A percentile compares a stretch with the other conserved stretches of the same genome.
Conservation (phyloP, 2,797 vertebrate genomes). For the Poliocrania exsul region DNA sequence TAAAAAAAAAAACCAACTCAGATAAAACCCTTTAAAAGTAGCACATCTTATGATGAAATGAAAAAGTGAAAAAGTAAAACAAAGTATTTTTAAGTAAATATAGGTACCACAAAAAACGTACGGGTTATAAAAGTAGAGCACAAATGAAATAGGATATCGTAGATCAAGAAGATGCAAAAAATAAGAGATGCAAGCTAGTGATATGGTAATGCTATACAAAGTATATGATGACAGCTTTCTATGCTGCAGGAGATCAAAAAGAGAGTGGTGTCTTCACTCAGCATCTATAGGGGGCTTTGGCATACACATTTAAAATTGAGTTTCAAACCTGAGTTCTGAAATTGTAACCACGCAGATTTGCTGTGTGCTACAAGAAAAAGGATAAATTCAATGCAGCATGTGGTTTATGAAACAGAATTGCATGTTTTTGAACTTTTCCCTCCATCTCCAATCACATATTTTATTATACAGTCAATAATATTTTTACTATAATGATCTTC, state of each 20-base stretch:
- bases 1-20: background rate
- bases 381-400: background rate
- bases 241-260: background rate
- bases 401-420: background rate
- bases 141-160: background rate
- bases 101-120: background rate
- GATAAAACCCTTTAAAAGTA: background rate
- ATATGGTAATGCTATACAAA: background rate
- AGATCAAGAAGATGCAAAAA: background rate
- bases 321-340: conserved; percentile 9
- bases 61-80: background rate
- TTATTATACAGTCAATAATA: background rate
- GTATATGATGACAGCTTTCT: background rate
- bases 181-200: background rate
- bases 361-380: background rate
- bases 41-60: background rate
- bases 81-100: background rate
- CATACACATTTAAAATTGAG: background rate
- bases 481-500: background rate
- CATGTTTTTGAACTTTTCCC: background rate
- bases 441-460: background rate
- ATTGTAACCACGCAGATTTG: background rate
- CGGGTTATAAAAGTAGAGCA: background rate
- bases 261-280: background rate
- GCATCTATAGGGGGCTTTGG: background rate